Conservation (phyloP, 1,140 invertebrate species). For the Calephelis nemesis region DNA sequence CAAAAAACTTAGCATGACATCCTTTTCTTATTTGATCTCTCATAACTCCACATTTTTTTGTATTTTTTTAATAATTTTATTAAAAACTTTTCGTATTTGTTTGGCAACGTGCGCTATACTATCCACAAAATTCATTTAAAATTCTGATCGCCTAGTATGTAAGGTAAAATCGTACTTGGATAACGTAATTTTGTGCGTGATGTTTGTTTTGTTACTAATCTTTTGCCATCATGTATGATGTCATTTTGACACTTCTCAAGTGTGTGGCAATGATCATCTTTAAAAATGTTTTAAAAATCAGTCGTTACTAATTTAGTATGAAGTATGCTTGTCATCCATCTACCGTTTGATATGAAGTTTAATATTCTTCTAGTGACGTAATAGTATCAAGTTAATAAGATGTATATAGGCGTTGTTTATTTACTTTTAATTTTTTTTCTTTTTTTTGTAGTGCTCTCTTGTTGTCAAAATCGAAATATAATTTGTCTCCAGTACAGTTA, state of each 20-base stretch:
- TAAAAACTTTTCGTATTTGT: too few species aligned
- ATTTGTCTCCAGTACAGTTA: too few species aligned
- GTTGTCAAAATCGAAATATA: too few species aligned
- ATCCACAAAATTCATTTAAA: conserved; percentile 1
- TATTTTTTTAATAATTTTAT: too few species aligned
- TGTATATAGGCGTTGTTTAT: too few species aligned
- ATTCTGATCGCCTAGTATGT: conserved; percentile 12
- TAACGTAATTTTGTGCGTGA: conserved; percentile 18
- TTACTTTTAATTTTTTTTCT: too few species aligned
- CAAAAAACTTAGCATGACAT: too few species aligned
- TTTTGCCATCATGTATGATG: conserved; percentile 50
- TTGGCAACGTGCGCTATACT: conserved; percentile 1
- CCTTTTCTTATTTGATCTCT: too few species aligned
- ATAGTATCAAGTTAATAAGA: too few species aligned
- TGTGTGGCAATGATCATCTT: conserved; percentile 11
- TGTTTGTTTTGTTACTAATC: conserved; percentile 69
- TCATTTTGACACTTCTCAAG: conserved; percentile 41
- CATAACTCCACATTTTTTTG: background rate
- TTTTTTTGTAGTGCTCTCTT: too few species aligned
- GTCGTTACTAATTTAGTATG: conserved; percentile 7
- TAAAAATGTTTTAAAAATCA: conserved; percentile 10
- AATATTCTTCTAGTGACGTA: too few species aligned
- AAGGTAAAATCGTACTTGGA: conserved; percentile 17
- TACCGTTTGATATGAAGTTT: too few species aligned
- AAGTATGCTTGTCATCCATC: background rate